Evolutionary conservation across 1,140 invertebrate species (phyloP), one percentile per base, ranked within the genome.

Genomic region (Drusus annulatus): DNA sequence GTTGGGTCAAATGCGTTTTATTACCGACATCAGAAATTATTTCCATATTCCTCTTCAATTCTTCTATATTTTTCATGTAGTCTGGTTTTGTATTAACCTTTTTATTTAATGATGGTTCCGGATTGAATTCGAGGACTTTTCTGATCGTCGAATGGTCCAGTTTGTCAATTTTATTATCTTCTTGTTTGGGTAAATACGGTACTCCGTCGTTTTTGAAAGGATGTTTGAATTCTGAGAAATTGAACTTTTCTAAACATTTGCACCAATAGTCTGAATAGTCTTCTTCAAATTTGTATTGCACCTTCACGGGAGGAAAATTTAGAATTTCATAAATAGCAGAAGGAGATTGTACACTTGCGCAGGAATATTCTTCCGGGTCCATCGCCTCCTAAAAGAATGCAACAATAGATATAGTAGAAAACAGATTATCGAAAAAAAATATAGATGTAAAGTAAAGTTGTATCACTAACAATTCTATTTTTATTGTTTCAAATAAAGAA

Each of bases 1-100:
- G 28, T 13, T 65, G 62, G 19, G 23, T 54, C 28, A 68, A 31
- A 68, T 4, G 19, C 21, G 76, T 31, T 23, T 68, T 78, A 31
- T 78, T 79, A 15, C 54, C 23, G 1, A 58, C 45, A 71, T 79
- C 65, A 36, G 54, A 79, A 31, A 79, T 73, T n/a, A 36, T 79
- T 17, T 79, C 56, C 78, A 79, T 79, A 58, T 79, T 79, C 52
- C 25, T 71, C 23, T 74, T 25, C 13, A 74, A 16, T 68, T 79
- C 78, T 60, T 71, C 78, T 16, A 79, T 71, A 51, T 79, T 62
- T 50, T 45, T 50, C 52, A 79, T 71, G 21, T 73, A 79, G 13
- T 60, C 65, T 7, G 78, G 78, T 62, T 79, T 71, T 60, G 71
- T 73, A 60, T 15, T 50, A 13, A 56, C 10, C n/a, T 45, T 76